Evolutionary conservation across 2,888 invertebrate genomes (phyloP), one percentile per base, ranked within the genome.

Genomic region (Netelia fuscicornis): DNA sequence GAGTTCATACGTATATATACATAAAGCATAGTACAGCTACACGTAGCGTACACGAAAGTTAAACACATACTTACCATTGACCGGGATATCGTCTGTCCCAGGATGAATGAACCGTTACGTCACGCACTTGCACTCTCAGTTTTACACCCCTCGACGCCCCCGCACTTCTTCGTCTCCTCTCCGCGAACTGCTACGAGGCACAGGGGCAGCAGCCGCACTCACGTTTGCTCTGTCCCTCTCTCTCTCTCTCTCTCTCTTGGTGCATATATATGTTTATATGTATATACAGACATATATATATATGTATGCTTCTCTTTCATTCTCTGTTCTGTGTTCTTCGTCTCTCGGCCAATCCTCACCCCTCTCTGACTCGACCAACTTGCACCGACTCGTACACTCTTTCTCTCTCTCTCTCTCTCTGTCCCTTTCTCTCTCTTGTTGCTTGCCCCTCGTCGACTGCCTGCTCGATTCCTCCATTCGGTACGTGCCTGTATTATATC

Each of bases 41-140:
- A 64, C 74, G 54, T 74, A 68, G 44, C 62, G 56, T 75, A 84
- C 67, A 44, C 75, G 68, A n/a, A 60, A 74, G 74, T 77, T 86
- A 83, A 86, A 62, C 62, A 62, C 88, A 91, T 90, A 89, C 90
- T 90, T 89, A 92, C 92, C 92, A 92, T 92, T 92, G 92, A 92
- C 92, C 91, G 92, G 91, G 89, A 91, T 92, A 92, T 92, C 92
- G 92, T 92, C 92, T 92, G 91, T 91, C 91, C 90, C 90, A 91
- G 92, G 92, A 93, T 93, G 92, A 93, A 93, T 93, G 93, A 92
- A 92, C 92, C 90, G 92, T 92, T 92, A 92, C 92, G 92, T 93
- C 93, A 93, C 92, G 91, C 92, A 91, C 91, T 92, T 92, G 91
- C 92, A 91, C 91, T 91, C 92, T 90, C 90, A 87, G 90, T 88